A percentile compares a stretch with the other conserved stretches of the same genome.
These are phyloP conservation scores for Ivindomyrus marchei DNA, from an alignment of 2,113 vertebrate genomes.

Conservation along the genomic window DNA sequence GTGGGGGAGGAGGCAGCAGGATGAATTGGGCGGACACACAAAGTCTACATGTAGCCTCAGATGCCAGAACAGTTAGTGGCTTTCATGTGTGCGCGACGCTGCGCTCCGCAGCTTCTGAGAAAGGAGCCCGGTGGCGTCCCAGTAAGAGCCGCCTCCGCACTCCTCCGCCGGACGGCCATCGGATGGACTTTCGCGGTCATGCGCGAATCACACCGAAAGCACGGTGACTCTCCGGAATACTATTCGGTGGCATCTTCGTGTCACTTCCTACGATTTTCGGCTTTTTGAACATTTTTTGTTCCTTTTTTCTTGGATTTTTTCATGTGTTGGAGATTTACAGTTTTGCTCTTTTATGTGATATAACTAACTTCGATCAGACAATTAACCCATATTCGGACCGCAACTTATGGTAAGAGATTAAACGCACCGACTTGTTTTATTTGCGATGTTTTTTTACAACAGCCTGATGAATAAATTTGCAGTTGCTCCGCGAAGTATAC, in stretches of 20 bases:
- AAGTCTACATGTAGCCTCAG: constrained; percentile 56
- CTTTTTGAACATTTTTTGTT: constrained; percentile 31
- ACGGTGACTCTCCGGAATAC: constrained; percentile 43
- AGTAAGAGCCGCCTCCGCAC: constrained; percentile 11
- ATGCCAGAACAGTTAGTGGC: constrained; percentile 60
- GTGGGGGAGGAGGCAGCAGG: constrained; percentile 47
- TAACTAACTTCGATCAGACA: constrained; percentile 40
- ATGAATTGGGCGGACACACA: constrained; percentile 65
- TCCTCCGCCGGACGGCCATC: constrained; percentile 20
- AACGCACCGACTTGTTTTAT: neutral
- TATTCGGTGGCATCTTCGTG: constrained; percentile 32
- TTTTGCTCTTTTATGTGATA: constrained; percentile 22
- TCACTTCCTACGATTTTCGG: constrained; percentile 27
- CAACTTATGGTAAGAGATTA: constrained; percentile 61
- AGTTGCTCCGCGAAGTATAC: neutral
- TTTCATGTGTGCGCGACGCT: constrained; percentile 40
- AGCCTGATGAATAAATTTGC: neutral
- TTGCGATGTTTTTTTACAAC: neutral
- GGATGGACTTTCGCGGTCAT: constrained; percentile 12
- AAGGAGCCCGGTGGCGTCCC: constrained; percentile 33
- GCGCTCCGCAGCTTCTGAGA: constrained; percentile 37
- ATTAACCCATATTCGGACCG: constrained; percentile 49
- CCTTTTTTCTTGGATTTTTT: constrained; percentile 46
- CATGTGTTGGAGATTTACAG: constrained; percentile 24
- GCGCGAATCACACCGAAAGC: constrained; percentile 23